These are phyloP conservation scores for Notospermus geniculatus DNA, from an alignment of 1,140 invertebrate species.

Conservation along the genomic window DNA sequence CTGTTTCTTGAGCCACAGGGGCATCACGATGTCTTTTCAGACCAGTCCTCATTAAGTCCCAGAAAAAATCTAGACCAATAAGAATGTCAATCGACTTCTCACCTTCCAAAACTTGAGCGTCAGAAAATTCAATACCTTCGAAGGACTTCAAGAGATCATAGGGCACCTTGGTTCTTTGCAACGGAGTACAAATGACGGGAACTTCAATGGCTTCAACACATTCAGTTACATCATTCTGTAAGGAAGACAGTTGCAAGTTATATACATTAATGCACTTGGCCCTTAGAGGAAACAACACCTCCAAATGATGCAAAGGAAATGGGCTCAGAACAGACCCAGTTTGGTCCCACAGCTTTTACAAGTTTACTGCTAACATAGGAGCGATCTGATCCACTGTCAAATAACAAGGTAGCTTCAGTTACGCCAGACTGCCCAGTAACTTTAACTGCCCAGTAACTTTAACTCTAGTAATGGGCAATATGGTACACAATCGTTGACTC, in stretches of 20 bases:
- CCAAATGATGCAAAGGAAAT: constrained; percentile 4
- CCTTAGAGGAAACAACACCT: neutral
- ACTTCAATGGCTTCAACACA: neutral
- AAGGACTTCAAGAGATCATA: neutral
- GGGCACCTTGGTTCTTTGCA: neutral
- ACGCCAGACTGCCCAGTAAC: too few species aligned
- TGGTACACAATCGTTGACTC: too few species aligned
- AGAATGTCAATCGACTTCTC: constrained; percentile 5
- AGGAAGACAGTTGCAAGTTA: neutral
- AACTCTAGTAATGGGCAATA: too few species aligned
- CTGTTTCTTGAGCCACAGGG: constrained; percentile 2
- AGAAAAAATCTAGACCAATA: constrained; percentile 1
- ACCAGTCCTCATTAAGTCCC: neutral
- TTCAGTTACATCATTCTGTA: neutral
- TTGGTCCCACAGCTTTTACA: too few species aligned
- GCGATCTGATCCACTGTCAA: too few species aligned
- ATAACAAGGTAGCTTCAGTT: too few species aligned
- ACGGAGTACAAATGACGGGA: neutral
- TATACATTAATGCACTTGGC: constrained; percentile 6
- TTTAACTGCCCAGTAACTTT: too few species aligned
- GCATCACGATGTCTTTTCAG: neutral
- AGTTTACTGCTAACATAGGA: too few species aligned
- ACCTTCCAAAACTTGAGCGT: too few species aligned
- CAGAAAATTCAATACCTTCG: neutral
- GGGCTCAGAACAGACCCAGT: neutral